phyloP scores from a whole-genome alignment of 1,140 invertebrate species.

The Diachasmimorpha longicaudata region DNA sequence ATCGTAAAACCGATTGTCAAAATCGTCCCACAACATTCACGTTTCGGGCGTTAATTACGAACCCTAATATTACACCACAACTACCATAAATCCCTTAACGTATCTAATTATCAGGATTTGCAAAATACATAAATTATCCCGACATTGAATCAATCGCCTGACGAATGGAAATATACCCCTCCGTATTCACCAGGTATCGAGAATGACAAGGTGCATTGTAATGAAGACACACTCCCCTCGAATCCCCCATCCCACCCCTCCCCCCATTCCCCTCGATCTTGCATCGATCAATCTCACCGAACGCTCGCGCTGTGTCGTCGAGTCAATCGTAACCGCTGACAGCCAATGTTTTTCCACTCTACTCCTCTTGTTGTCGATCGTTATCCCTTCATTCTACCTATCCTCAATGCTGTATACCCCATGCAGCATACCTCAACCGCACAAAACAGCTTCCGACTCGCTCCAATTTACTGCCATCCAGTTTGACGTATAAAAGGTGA shows the following conservation, averaged over 20 bases:
- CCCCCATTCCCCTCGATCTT: background rate
- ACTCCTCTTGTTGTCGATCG: slow-evolving; percentile 7
- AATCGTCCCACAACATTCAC: too few relatives aligned
- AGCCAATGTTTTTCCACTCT: slow-evolving; percentile 10
- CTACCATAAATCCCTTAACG: too few relatives aligned
- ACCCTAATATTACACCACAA: too few relatives aligned
- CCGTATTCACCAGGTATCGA: too few relatives aligned
- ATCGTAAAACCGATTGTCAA: too few relatives aligned
- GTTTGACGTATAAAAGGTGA: slow-evolving; percentile 19
- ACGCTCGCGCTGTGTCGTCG: slow-evolving; percentile 7
- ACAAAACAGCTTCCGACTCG: slow-evolving; percentile 18
- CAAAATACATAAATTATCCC: too few relatives aligned
- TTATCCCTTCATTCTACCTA: slow-evolving; percentile 12
- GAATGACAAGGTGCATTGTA: background rate
- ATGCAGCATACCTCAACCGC: background rate
- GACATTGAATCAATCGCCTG: too few relatives aligned
- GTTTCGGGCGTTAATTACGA: too few relatives aligned
- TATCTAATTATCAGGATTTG: too few relatives aligned
- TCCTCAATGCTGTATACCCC: background rate
- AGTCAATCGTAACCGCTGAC: slow-evolving; percentile 6
- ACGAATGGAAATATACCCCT: too few relatives aligned
- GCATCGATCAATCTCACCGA: slow-evolving; percentile 18
- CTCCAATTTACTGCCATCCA: slow-evolving; percentile 15
- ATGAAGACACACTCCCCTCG: background rate
- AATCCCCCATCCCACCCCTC: too few relatives aligned